Percentiles rank a stretch among this genome's conserved stretches.
Evolutionary conservation across 2,888 invertebrate genomes (phyloP).

Genomic region (Drosophila testacea): DNA sequence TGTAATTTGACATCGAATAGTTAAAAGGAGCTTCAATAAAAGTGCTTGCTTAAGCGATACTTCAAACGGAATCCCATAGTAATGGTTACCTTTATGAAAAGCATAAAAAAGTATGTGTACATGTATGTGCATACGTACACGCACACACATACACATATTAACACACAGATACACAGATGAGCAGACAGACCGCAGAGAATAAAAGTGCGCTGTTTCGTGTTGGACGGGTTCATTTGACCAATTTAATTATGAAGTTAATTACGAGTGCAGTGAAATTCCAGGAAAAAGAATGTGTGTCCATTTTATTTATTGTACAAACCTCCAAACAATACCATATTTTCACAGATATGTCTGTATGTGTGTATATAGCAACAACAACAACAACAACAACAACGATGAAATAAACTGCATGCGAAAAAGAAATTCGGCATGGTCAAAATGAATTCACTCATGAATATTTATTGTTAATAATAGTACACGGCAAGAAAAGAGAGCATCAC

Average conservation of each 20-base stretch:
- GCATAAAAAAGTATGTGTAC: no score
- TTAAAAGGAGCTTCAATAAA: no score
- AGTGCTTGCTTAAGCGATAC: no score
- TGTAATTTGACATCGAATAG: no score
- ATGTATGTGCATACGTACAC: no score
- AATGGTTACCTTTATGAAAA: no score
- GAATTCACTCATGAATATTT: slow-evolving; percentile 22
- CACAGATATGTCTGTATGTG: not conserved
- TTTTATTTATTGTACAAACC: slow-evolving; percentile 57
- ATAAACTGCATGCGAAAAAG: slow-evolving; percentile 20
- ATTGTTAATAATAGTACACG: slow-evolving; percentile 22
- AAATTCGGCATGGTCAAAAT: slow-evolving; percentile 12
- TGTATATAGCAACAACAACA: not conserved
- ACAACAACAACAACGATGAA: not conserved
- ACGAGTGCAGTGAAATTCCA: slow-evolving; percentile 58
- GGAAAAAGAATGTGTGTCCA: slow-evolving; percentile 47
- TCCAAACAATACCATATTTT: slow-evolving; percentile 47
- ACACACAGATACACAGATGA: not conserved
- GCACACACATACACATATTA: not conserved
- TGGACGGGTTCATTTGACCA: slow-evolving; percentile 60
- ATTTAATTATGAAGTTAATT: slow-evolving; percentile 71
- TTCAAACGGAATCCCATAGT: no score
- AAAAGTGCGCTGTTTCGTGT: slow-evolving; percentile 24
- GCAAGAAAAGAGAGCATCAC: no score
- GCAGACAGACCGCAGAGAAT: slow-evolving; percentile 18